A percentile compares a stretch with the other conserved stretches of the same genome.
Conservation (phyloP, 2,113 vertebrate genomes). For the Morone saxatilis region DNA sequence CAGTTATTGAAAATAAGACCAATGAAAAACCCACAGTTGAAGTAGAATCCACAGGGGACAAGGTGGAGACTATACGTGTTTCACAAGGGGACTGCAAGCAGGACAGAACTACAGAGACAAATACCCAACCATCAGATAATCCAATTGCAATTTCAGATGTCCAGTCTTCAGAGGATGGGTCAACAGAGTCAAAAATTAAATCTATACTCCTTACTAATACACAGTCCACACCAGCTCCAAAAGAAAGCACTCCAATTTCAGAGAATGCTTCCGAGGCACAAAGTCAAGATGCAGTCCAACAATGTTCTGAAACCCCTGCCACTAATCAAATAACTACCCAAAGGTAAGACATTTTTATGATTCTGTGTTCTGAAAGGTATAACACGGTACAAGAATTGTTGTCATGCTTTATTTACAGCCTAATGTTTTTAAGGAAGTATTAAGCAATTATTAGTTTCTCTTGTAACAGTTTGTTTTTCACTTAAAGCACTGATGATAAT, state of each 20-base stretch:
- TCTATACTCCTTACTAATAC: not conserved
- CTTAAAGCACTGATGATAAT: slow-evolving; percentile 35
- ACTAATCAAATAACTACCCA: not conserved
- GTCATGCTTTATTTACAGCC: not conserved
- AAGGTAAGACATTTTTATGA: slow-evolving; percentile 45
- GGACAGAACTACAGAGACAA: not conserved
- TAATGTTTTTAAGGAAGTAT: not conserved
- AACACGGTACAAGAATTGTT: not conserved
- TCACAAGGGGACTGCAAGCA: not conserved
- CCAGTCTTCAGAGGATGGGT: not conserved
- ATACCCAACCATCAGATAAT: not conserved
- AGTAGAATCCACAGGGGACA: not conserved
- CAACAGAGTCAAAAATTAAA: not conserved
- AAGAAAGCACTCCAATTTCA: not conserved
- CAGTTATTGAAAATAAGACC: not conserved
- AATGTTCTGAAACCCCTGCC: not conserved
- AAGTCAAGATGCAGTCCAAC: not conserved
- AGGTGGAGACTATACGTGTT: not conserved
- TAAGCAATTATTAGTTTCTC: not conserved
- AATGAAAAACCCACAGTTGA: not conserved
- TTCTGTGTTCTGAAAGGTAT: not conserved
- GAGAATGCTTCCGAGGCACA: not conserved
- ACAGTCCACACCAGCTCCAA: not conserved
- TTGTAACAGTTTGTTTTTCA: not conserved
- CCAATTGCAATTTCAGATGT: not conserved